phyloP scores from a whole-genome alignment of 2,113 vertebrate species.

The Hemibagrus wyckioides region DNA sequence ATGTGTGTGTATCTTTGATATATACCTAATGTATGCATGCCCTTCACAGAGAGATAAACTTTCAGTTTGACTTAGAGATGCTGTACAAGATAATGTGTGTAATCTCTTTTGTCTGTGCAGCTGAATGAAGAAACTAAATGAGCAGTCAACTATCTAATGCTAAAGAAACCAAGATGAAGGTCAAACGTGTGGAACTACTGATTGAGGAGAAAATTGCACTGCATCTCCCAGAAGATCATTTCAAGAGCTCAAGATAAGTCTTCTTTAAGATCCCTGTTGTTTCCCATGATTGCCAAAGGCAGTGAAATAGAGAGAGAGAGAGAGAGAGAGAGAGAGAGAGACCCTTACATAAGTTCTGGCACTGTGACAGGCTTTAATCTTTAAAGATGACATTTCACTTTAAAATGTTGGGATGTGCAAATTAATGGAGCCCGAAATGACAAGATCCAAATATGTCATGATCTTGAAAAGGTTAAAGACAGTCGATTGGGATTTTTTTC shows the following conservation, averaged over 20 bases:
- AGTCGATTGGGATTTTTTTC: not conserved
- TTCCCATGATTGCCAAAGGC: not conserved
- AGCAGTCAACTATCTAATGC: constrained; percentile 79
- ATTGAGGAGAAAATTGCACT: constrained; percentile 78
- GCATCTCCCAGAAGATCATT: constrained; percentile 77
- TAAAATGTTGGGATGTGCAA: not conserved
- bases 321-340: not conserved
- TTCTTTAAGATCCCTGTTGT: not conserved
- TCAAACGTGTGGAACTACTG: constrained; percentile 77
- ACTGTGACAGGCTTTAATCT: not conserved
- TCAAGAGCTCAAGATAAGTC: constrained; percentile 77
- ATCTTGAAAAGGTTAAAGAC: not conserved
- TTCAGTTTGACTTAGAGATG: not conserved
- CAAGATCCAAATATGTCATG: not conserved
- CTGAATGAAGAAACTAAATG: constrained; percentile 69
- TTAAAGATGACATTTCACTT: not conserved
- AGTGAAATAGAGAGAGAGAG: not conserved
- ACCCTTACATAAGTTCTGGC: not conserved
- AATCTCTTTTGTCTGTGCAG: constrained; percentile 60
- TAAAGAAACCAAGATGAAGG: constrained; percentile 83
- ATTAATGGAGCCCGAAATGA: not conserved
- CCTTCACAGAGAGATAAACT: not conserved
- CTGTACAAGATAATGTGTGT: not conserved
- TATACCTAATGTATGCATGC: not conserved
- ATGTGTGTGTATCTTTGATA: not conserved